Base-by-base conservation (phyloP, 2,888 invertebrate genomes). In the Oscheius myriophilus region DNA sequence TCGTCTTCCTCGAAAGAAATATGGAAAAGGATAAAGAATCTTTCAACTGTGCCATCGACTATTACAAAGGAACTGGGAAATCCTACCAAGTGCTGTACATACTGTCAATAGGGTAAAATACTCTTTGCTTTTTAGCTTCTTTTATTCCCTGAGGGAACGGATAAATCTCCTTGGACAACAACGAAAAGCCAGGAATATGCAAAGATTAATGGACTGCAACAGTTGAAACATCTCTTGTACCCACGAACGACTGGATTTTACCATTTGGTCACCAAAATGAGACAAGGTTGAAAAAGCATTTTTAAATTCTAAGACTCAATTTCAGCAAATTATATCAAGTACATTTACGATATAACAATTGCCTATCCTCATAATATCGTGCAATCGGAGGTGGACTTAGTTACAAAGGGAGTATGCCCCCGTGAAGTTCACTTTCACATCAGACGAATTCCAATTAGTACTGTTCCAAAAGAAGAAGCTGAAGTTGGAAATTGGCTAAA, bases 71-170 rank as follows among this genome's bases (percentile, higher is more conserved):
- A 69, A 88, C 92, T 58, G 88, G 89, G 11, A 91, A 91, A 82
- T 90, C 90, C 57, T 88, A 88, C 67, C 61, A 61, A 61, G 61
- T 63, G 53, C 63, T 63, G 53, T 53, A 63, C 43, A 18, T 49
- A 21, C 49, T 3, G 3, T n/a, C 49, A 49, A n/a, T 49, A n/a
- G n/a, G 23, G 42, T 33, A 63, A 42, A 52, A 18, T 46, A 51
- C 52, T 45, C 23, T 16, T 3, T 51, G 11, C 46, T 43, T 80
- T 83, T 53, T 90, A 93, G 88, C 88, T 95, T 51, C 88, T 95
- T 39, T 89, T 95, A 76, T 91, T 92, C 84, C 94, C 94, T 0
- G 94, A 94, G 88, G 94, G 94, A 16, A 94, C 94, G 0, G 93
- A 95, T 86, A 89, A 93, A 68, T 92, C 92, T 18, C 88, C 89